Conservation (phyloP, 2,113 vertebrate species). For the Oncorhynchus clarkii region DNA sequence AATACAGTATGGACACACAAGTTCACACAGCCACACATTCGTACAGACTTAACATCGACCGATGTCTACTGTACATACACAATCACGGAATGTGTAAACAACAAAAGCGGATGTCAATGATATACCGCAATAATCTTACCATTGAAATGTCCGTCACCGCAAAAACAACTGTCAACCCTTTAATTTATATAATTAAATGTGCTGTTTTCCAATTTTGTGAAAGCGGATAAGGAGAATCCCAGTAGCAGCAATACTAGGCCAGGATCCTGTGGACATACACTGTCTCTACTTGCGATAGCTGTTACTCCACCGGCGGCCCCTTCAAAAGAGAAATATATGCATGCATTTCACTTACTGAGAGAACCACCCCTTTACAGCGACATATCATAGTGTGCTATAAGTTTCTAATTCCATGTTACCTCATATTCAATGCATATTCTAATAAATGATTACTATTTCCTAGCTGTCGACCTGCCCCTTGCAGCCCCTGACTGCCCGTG, state of each 20-base stretch:
- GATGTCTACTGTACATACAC: conserved; percentile 47
- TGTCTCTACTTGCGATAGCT: conserved; percentile 35
- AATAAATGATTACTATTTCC: neutral
- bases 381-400: neutral
- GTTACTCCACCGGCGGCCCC: conserved; percentile 59
- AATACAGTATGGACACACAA: conserved; percentile 38
- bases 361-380: conserved; percentile 2
- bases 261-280: conserved; percentile 56
- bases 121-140: conserved; percentile 71
- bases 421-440: neutral
- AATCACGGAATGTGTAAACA: conserved; percentile 50
- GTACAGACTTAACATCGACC: conserved; percentile 47
- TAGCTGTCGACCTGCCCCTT: conserved; percentile 65
- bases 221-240: conserved; percentile 74
- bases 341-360: conserved; percentile 25
- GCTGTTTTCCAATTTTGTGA: conserved; percentile 71
- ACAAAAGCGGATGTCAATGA: conserved; percentile 46
- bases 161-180: conserved; percentile 24
- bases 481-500: conserved; percentile 56
- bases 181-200: conserved; percentile 58
- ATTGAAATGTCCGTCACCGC: conserved; percentile 63
- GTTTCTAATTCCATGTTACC: conserved; percentile 1
- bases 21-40: conserved; percentile 29
- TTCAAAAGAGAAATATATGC: conserved; percentile 42
- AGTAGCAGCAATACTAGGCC: conserved; percentile 76